phyloP scores from a whole-genome alignment of 2,888 invertebrate species.

The Drosophila anomelani region DNA sequence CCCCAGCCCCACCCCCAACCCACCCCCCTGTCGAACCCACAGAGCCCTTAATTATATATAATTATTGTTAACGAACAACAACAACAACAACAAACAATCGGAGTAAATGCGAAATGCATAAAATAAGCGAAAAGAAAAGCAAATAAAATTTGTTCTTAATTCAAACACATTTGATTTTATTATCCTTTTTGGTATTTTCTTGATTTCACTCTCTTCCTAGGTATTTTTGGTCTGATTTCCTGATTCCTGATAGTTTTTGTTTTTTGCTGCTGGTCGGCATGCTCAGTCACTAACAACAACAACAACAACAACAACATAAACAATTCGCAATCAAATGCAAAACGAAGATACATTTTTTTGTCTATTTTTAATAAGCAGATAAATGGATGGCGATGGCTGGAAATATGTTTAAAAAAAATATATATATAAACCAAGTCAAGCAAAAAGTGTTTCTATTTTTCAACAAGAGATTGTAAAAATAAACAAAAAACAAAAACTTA shows the following conservation, averaged over 20 bases:
- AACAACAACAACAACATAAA: conserved; percentile 23
- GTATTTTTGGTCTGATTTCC: conserved; percentile 1
- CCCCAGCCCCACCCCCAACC: no score
- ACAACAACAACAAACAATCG: conserved; percentile 1
- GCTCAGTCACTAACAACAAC: conserved; percentile 24
- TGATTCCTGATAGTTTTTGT: conserved; percentile 2
- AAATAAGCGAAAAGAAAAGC: conserved; percentile 46
- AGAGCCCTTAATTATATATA: conserved; percentile 48
- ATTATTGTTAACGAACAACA: conserved; percentile 43
- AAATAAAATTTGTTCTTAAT: conserved; percentile 55
- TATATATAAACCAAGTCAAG: conserved; percentile 7
- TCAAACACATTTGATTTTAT: conserved; percentile 25
- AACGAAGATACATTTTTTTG: conserved; percentile 42
- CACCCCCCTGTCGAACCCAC: conserved; percentile 18
- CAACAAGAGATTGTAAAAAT: conserved; percentile 45
- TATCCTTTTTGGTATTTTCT: conserved; percentile 9
- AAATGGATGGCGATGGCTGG: conserved; percentile 7
- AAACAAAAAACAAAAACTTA: conserved; percentile 19
- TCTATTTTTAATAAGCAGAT: conserved; percentile 27
- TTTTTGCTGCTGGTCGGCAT: conserved; percentile 39
- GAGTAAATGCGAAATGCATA: conserved; percentile 25
- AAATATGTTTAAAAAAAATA: conserved; percentile 24
- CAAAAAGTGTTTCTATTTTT: conserved; percentile 51
- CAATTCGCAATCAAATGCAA: conserved; percentile 37
- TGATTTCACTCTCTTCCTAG: not conserved